Evolutionary conservation across 1,140 invertebrate species (phyloP).

Genomic region (Heliothis subflexa): DNA sequence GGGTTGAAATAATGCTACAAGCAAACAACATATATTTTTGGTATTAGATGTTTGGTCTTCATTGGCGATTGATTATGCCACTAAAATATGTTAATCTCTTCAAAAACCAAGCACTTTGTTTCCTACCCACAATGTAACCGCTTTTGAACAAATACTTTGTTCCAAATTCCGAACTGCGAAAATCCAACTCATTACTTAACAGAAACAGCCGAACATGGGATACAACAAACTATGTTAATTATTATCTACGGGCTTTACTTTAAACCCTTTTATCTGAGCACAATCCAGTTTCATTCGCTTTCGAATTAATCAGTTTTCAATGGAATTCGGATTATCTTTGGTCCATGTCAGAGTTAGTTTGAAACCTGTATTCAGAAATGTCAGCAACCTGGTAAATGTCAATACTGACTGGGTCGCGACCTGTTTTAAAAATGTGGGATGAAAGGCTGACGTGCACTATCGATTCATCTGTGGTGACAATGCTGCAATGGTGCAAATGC

Average conservation of each 20-base stretch:
- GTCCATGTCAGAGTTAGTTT: background rate
- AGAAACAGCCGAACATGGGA: background rate
- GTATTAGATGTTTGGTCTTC: background rate
- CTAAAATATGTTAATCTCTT: too few species aligned
- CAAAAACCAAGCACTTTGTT: too few species aligned
- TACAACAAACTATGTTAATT: background rate
- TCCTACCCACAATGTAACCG: too few species aligned
- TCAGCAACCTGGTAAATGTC: background rate
- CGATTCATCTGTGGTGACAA: background rate
- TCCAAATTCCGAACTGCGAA: background rate
- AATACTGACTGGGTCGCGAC: background rate
- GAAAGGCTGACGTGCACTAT: background rate
- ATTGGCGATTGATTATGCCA: too few species aligned
- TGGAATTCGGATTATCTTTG: background rate
- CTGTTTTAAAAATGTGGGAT: background rate
- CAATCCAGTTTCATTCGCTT: background rate
- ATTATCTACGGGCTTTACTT: background rate
- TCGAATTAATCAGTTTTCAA: background rate
- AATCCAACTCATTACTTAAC: conserved; percentile 13
- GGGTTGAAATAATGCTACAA: background rate
- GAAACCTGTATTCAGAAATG: background rate
- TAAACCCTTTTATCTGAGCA: conserved; percentile 3
- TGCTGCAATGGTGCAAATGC: background rate
- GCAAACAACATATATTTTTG: background rate
- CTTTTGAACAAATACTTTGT: background rate